These are phyloP conservation scores for Agelastica alni DNA, from an alignment of 2,888 invertebrate genomes.

Conservation along the genomic window DNA sequence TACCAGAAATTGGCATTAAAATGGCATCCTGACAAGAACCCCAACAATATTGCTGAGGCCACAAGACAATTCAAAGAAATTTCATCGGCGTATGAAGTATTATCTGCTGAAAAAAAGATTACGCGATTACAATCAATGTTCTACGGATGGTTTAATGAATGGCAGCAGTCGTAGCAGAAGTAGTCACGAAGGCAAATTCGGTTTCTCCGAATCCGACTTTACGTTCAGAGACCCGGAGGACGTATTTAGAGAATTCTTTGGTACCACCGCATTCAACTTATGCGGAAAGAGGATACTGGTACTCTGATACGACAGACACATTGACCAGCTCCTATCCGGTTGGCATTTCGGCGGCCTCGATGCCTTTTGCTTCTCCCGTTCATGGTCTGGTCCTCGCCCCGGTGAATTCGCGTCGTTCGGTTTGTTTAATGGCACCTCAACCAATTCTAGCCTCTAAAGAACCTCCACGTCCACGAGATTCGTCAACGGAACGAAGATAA, in stretches of 20 bases:
- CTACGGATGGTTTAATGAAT: conserved; percentile 83
- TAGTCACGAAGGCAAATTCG: conserved; percentile 73
- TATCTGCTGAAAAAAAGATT: conserved; percentile 96
- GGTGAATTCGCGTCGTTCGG: conserved; percentile 73
- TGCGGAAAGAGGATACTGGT: too few relatives aligned
- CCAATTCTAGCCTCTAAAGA: conserved; percentile 71
- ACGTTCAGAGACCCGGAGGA: conserved; percentile 98
- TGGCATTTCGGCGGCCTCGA: conserved; percentile 63
- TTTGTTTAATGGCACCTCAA: conserved; percentile 63
- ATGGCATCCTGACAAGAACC: conserved; percentile 99
- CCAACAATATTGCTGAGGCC: conserved; percentile 93
- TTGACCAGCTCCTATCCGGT: conserved; percentile 69
- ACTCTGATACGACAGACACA: conserved; percentile 67
- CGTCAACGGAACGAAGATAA: conserved; percentile 95
- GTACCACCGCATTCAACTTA: conserved; percentile 75
- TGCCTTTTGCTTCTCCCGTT: conserved; percentile 64
- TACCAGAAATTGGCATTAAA: conserved; percentile 96
- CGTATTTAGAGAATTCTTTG: conserved; percentile 98
- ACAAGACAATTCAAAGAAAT: conserved; percentile 97
- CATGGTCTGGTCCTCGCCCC: conserved; percentile 46
- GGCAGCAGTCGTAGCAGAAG: conserved; percentile 66
- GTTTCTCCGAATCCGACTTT: conserved; percentile 75
- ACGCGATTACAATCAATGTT: conserved; percentile 91
- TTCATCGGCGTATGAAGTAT: conserved; percentile 98
- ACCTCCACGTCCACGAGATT: conserved; percentile 94